These are phyloP conservation scores for Tinea semifulvella DNA, from an alignment of 2,888 invertebrate species.

Conservation along the genomic window DNA sequence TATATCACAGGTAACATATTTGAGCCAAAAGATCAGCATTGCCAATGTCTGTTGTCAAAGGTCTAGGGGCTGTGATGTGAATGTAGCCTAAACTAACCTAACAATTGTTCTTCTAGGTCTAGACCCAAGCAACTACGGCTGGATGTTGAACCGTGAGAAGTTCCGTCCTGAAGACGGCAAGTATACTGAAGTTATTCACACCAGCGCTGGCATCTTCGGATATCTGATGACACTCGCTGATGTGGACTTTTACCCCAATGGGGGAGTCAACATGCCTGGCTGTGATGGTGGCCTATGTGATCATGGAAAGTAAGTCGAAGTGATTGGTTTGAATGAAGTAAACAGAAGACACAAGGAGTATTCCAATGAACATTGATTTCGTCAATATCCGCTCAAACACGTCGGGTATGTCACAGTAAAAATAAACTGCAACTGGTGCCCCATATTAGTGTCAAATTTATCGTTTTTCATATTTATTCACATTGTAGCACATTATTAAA, in stretches of 20 bases:
- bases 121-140: constrained; percentile 30
- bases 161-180: constrained; percentile 25
- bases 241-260: constrained; percentile 36
- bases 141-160: constrained; percentile 26
- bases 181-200: constrained; percentile 36
- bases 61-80: too few relatives aligned
- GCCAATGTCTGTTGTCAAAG: too few relatives aligned
- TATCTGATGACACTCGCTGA: constrained; percentile 24
- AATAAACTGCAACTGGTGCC: too few relatives aligned
- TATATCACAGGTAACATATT: constrained; percentile 32
- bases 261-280: constrained; percentile 29
- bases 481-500: too few relatives aligned
- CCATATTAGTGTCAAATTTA: too few relatives aligned
- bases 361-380: constrained; percentile 7
- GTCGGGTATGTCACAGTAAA: too few relatives aligned
- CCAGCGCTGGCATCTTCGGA: constrained; percentile 30
- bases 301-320: constrained; percentile 28
- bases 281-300: constrained; percentile 27
- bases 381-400: constrained; percentile 16
- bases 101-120: constrained; percentile 22
- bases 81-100: too few relatives aligned
- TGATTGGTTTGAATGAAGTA: background rate
- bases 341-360: too few relatives aligned
- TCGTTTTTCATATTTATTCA: too few relatives aligned
- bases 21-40: too few relatives aligned